Conservation (phyloP, 1,140 invertebrate genomes). For the Heterodera schachtii region DNA sequence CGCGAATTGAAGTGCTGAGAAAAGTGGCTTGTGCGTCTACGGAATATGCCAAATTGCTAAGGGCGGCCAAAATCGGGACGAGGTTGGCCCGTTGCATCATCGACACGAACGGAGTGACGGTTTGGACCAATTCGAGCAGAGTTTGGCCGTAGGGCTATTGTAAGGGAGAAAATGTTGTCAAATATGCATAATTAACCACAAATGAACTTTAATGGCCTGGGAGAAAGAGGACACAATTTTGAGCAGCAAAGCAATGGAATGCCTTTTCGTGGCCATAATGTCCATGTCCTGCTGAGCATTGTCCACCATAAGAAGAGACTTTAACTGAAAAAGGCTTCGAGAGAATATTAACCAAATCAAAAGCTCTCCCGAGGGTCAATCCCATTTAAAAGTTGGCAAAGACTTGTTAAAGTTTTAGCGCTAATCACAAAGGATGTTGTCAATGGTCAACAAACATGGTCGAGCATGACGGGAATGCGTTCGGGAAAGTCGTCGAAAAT, state of each 20-base stretch:
- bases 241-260: constrained; percentile 47
- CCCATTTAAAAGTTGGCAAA: background rate
- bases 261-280: constrained; percentile 45
- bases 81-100: constrained; percentile 57
- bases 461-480: constrained; percentile 41
- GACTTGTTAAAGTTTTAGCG: too few species aligned
- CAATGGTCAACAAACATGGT: constrained; percentile 26
- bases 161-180: constrained; percentile 11
- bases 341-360: background rate
- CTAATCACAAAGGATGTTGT: background rate
- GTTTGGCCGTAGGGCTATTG: constrained; percentile 41
- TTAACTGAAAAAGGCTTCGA: constrained; percentile 28
- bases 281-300: constrained; percentile 37
- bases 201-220: constrained; percentile 40
- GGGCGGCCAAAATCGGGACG: constrained; percentile 55
- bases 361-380: background rate
- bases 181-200: too few species aligned
- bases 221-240: constrained; percentile 44
- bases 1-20: constrained; percentile 40
- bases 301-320: constrained; percentile 24
- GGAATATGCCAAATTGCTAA: constrained; percentile 48
- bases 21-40: constrained; percentile 44
- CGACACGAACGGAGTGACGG: constrained; percentile 41
- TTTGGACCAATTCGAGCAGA: constrained; percentile 45
- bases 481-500: constrained; percentile 45